Evolutionary conservation across 2,113 vertebrate species (phyloP).

Genomic region (Sprattus sprattus): DNA sequence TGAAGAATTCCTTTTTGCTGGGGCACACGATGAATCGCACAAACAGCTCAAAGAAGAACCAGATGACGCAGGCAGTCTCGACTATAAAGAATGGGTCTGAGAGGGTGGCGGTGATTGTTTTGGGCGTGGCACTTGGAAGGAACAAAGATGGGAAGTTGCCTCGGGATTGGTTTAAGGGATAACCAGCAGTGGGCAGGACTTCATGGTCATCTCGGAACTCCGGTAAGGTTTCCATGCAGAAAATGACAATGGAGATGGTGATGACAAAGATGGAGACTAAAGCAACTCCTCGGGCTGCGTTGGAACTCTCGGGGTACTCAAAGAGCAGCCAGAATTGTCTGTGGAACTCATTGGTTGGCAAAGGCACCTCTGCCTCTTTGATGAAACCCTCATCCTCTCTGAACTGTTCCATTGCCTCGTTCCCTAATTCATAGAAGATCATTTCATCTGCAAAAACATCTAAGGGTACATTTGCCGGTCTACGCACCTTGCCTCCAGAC

Average conservation of each 20-base stretch:
- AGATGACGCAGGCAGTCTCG: slow-evolving; percentile 90
- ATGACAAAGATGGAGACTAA: slow-evolving; percentile 91
- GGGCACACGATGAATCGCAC: slow-evolving; percentile 89
- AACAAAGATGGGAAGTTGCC: slow-evolving; percentile 23
- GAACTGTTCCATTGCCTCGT: slow-evolving; percentile 92
- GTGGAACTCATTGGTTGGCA: slow-evolving; percentile 84
- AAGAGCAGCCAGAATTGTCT: slow-evolving; percentile 96
- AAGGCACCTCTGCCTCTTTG: slow-evolving; percentile 83
- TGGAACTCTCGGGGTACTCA: slow-evolving; percentile 94
- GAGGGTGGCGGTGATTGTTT: slow-evolving; percentile 67
- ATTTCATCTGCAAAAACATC: slow-evolving; percentile 95
- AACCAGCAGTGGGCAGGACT: slow-evolving; percentile 45
- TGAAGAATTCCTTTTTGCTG: slow-evolving; percentile 90
- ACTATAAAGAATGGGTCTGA: slow-evolving; percentile 93
- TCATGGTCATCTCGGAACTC: slow-evolving; percentile 88
- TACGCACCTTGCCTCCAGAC: slow-evolving; percentile 89
- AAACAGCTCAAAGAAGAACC: slow-evolving; percentile 91
- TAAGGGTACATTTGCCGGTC: slow-evolving; percentile 89
- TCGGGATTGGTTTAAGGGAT: slow-evolving; percentile 60
- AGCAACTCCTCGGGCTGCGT: slow-evolving; percentile 86
- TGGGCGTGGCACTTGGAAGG: slow-evolving; percentile 51
- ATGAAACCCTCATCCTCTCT: slow-evolving; percentile 95
- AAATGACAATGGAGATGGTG: slow-evolving; percentile 93
- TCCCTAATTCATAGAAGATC: slow-evolving; percentile 88
- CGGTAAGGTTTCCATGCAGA: slow-evolving; percentile 93